Conservation (phyloP, 37 sponge, comb jelly and placozoan genomes). For the Hormiphora californensis region DNA sequence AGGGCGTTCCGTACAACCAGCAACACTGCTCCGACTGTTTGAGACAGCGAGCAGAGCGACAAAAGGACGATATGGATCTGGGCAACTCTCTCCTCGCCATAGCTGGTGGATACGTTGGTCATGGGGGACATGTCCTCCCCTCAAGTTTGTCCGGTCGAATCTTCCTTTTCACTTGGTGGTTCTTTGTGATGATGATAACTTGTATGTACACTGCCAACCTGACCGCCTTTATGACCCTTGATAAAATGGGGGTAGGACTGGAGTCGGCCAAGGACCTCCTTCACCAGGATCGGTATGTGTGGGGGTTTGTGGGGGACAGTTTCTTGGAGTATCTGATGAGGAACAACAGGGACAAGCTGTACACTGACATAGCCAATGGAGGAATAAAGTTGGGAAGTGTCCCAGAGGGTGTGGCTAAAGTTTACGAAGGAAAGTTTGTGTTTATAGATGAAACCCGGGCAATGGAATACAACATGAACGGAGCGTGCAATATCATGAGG, state of each 20-base stretch:
- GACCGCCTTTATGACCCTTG: not conserved
- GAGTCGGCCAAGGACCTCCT: not conserved
- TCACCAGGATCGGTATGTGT: not conserved
- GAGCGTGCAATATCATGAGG: not conserved
- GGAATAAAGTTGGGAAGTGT: not conserved
- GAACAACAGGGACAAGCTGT: not conserved
- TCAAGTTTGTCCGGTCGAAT: not conserved
- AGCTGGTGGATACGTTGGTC: not conserved
- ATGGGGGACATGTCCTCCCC: not conserved
- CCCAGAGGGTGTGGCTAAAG: not conserved
- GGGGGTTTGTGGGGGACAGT: constrained; percentile 3
- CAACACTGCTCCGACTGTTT: not conserved
- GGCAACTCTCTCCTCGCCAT: not conserved
- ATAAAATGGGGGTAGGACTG: not conserved
- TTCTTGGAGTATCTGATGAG: not conserved
- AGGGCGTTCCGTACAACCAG: not conserved
- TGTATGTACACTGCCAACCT: constrained; percentile 4
- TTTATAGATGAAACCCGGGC: not conserved
- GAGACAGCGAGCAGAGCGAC: not conserved
- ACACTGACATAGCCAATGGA: not conserved
- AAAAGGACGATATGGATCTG: not conserved
- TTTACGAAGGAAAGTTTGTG: not conserved
- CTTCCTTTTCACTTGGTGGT: constrained; percentile 16
- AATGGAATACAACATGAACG: not conserved
- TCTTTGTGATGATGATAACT: not conserved